Evolutionary conservation across 2,113 vertebrate species (phyloP), one percentile per base, ranked within the genome.

Genomic region (Camelus bactrianus): DNA sequence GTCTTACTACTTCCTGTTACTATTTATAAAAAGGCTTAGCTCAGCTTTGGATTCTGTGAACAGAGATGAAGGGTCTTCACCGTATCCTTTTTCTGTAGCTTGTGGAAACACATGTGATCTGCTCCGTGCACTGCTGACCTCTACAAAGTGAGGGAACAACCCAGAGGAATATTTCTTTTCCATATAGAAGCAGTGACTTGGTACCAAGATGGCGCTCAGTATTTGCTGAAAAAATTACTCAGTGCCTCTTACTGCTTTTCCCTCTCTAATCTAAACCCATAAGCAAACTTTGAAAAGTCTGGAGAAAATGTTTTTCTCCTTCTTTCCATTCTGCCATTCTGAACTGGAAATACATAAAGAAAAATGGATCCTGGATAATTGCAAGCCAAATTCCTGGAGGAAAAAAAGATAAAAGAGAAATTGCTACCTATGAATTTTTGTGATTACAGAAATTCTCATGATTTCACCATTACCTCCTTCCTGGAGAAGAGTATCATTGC

Each of bases 371-470:
- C 22, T 83, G 46, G 20, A 70, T 91, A 24, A 93, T 32, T 89
- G 87, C 30, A 94, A 56, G 22, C 10, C 60, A 50, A 72, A 35
- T 26, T 91, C 50, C 15, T 88, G 46, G 28, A 89, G 58, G 2
- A 17, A 93, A 94, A 89, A 38, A 48, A 54, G 12, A 73, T 8
- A 60, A 46, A 95, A 58, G 1, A 62, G 30, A 97, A 88, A 83
- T 80, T 54, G 16, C 22, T 93, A 60, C 19, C 1, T 76, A 28
- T 54, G 32, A 91, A 69, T 83, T 69, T 93, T 69, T 67, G 35
- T 84, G 52, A 88, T 70, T 69, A 91, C 81, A 54, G 84, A 38
- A 76, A 76, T 95, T 89, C 88, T 95, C 38, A 50, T 79, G 54
- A 50, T 81, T 91, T 94, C 35, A 93, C 32, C n/a, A 60, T 52